phyloP scores from a whole-genome alignment of 1,140 invertebrate genomes.

The Meloidogyne chitwoodi region DNA sequence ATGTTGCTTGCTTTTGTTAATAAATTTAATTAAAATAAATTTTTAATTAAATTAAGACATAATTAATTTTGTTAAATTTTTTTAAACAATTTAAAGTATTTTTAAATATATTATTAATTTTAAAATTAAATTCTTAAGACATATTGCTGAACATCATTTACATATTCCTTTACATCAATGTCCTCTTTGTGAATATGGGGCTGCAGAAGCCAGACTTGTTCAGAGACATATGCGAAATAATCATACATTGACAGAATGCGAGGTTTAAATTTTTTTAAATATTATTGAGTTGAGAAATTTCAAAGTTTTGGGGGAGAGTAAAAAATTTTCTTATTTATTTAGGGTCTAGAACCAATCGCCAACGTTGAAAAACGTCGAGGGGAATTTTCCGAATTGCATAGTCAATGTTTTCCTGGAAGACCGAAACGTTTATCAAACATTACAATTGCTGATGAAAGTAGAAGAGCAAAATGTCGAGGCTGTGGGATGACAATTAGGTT shows the following conservation, averaged over 20 bases:
- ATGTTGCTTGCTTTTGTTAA: neutral
- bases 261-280: constrained; percentile 20
- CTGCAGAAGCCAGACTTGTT: constrained; percentile 47
- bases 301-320: too few species aligned
- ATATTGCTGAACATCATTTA: constrained; percentile 47
- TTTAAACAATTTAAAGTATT: too few species aligned
- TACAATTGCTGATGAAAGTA: constrained; percentile 49
- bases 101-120: neutral
- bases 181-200: constrained; percentile 51
- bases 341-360: constrained; percentile 48
- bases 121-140: neutral
- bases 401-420: constrained; percentile 50
- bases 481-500: constrained; percentile 31
- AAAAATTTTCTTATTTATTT: constrained; percentile 9
- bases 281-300: neutral
- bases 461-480: constrained; percentile 44
- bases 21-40: neutral
- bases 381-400: constrained; percentile 49
- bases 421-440: constrained; percentile 52
- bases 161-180: constrained; percentile 48
- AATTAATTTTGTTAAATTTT: too few species aligned
- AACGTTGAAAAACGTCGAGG: constrained; percentile 46
- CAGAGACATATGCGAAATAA: constrained; percentile 49
- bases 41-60: neutral
- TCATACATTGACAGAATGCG: constrained; percentile 45